phyloP scores from a whole-genome alignment of 2,888 invertebrate genomes.

The Pachydiplax longipennis region DNA sequence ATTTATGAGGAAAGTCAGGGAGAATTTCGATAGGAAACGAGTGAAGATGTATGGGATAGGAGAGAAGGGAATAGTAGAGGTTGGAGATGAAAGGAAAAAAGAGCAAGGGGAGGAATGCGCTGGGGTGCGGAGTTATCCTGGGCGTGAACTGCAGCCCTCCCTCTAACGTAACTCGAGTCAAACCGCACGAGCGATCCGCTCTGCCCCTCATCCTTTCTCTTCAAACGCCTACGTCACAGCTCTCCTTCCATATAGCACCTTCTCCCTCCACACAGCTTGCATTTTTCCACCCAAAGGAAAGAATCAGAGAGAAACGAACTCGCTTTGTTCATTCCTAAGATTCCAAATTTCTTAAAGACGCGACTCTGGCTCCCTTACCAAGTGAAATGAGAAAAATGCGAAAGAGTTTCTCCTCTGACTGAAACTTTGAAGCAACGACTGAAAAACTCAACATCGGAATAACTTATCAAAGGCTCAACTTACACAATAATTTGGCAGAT shows the following conservation, averaged over 20 bases:
- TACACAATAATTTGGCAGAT: too few relatives aligned
- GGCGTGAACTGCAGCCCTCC: background rate
- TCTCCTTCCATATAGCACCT: background rate
- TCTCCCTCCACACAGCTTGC: background rate
- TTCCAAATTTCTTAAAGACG: too few relatives aligned
- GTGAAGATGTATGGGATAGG: background rate
- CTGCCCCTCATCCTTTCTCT: background rate
- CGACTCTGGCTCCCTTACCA: too few relatives aligned
- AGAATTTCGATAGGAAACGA: background rate
- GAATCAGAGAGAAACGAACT: background rate
- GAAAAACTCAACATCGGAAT: too few relatives aligned
- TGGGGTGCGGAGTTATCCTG: constrained; percentile 10
- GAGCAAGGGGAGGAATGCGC: background rate
- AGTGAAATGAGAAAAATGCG: too few relatives aligned
- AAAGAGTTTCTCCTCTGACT: too few relatives aligned
- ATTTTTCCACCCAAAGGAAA: background rate
- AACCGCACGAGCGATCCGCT: constrained; percentile 10
- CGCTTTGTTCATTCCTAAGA: background rate
- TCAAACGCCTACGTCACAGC: too few relatives aligned
- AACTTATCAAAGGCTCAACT: too few relatives aligned
- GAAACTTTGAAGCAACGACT: too few relatives aligned
- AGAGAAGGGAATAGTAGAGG: background rate
- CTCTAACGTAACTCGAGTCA: constrained; percentile 12
- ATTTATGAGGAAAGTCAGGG: too few relatives aligned
- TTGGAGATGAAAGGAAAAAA: background rate